phyloP scores from a whole-genome alignment of 2,888 invertebrate genomes.

The Hartigia nigra region DNA sequence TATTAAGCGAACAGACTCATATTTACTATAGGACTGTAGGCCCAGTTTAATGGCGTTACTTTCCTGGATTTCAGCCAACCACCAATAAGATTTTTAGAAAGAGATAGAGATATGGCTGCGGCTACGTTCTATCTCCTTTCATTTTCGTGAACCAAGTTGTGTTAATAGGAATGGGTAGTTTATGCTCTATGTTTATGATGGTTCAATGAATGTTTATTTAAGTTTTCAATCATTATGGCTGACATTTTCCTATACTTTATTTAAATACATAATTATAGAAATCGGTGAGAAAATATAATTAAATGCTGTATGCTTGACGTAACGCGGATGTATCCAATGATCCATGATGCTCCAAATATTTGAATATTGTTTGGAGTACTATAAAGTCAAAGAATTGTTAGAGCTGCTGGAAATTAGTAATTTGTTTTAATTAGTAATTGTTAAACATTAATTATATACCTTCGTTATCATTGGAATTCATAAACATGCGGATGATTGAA shows the following conservation, averaged over 20 bases:
- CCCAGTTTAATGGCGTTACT: too few species aligned
- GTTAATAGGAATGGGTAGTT: too few species aligned
- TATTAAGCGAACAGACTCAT: too few species aligned
- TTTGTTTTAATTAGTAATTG: too few species aligned
- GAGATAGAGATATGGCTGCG: too few species aligned
- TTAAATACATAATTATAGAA: background rate
- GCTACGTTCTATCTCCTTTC: too few species aligned
- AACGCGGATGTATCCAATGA: conserved; percentile 19
- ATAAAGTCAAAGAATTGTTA: conserved; percentile 17
- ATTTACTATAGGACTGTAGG: too few species aligned
- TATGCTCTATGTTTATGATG: too few species aligned
- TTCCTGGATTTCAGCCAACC: too few species aligned
- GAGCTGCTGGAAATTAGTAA: conserved; percentile 1
- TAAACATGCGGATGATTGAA: conserved; percentile 60
- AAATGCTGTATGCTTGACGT: conserved; percentile 29
- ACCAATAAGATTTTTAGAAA: too few species aligned
- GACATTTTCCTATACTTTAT: background rate
- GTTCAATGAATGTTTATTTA: background rate
- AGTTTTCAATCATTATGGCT: background rate
- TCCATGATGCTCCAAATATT: conserved; percentile 35
- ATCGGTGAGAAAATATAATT: background rate
- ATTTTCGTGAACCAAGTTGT: too few species aligned
- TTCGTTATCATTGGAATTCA: conserved; percentile 55
- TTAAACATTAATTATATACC: conserved; percentile 30
- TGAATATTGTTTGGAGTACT: conserved; percentile 33